Evolutionary conservation across 2,113 vertebrate species (phyloP), one percentile per base, ranked within the genome.

Genomic region (Piprites chloris): DNA sequence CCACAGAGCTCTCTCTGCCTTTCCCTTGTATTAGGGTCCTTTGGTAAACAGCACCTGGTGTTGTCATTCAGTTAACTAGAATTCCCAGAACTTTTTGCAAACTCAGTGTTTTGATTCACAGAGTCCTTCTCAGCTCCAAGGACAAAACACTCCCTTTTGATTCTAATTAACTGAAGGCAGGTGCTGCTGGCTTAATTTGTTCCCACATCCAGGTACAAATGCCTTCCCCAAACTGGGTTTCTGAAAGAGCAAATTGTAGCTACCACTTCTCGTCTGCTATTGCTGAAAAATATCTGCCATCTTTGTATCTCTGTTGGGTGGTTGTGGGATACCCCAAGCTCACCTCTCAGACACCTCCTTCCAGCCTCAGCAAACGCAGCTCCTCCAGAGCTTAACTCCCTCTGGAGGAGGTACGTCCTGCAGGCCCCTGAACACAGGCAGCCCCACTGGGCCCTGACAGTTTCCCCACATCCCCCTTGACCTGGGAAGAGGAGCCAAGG

Each of bases 391-490:
- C 37, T 41, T 30, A 41, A 41, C 18, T 63, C 27, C 27, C 37
- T 63, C 37, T 52, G 18, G 12, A 1, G 1, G 13, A 5, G 24
- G 5, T 11, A 16, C 4, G 6, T 61, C 5, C 63, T 73, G 28
- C 28, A 46, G 33, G 13, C 10, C n/a, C 21, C 42, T 68, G 65
- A 26, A 62, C 27, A 12, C 0, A 0, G 14, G 39, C 49, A 84
- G 63, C 33, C 49, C 14, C 27, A 44, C 41, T 21, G 37, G 33
- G 13, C 32, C 16, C 73, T 52, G 68, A 11, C 46, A 35, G 16
- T 41, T 84, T 81, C 32, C 14, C 6, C 81, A 58, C 13, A 65
- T 71, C 20, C 24, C 3, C 13, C 47, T 22, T 56, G 28, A 39
- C 10, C 30, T 84, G 28, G 32, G 35, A 85, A 72, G 26, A 17